These are phyloP conservation scores for Agrotis puta DNA, from an alignment of 2,888 invertebrate species.

Conservation along the genomic window DNA sequence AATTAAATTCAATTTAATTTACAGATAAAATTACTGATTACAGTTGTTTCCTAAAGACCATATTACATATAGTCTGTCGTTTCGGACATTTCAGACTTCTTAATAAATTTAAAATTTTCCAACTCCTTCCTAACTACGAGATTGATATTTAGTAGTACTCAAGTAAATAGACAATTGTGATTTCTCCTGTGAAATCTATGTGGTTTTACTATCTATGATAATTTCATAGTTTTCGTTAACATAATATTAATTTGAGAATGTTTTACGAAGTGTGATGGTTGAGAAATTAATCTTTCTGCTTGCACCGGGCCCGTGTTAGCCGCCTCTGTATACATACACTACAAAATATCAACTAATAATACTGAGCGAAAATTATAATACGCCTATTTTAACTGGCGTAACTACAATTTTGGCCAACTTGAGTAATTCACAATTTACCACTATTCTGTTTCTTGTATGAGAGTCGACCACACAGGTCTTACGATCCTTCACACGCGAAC, in stretches of 20 bases:
- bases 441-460: conserved; percentile 65
- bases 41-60: conserved; percentile 83
- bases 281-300: conserved; percentile 68
- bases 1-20: conserved; percentile 85
- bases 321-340: conserved; percentile 74
- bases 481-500: conserved; percentile 48
- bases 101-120: conserved; percentile 83
- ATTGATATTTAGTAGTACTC: conserved; percentile 80
- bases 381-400: conserved; percentile 80
- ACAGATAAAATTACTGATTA: conserved; percentile 85
- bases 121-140: conserved; percentile 87
- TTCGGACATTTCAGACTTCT: conserved; percentile 87
- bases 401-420: conserved; percentile 88
- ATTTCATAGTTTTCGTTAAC: conserved; percentile 60
- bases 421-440: conserved; percentile 82
- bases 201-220: conserved; percentile 76
- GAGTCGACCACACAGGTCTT: conserved; percentile 65
- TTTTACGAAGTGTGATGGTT: conserved; percentile 69
- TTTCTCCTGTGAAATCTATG: conserved; percentile 84
- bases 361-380: conserved; percentile 88
- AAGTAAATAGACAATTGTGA: conserved; percentile 85
- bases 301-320: conserved; percentile 84
- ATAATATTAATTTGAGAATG: conserved; percentile 56
- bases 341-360: conserved; percentile 84
- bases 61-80: conserved; percentile 84